These are phyloP conservation scores for Telenomus remus DNA, from an alignment of 1,140 invertebrate species.

Conservation along the genomic window DNA sequence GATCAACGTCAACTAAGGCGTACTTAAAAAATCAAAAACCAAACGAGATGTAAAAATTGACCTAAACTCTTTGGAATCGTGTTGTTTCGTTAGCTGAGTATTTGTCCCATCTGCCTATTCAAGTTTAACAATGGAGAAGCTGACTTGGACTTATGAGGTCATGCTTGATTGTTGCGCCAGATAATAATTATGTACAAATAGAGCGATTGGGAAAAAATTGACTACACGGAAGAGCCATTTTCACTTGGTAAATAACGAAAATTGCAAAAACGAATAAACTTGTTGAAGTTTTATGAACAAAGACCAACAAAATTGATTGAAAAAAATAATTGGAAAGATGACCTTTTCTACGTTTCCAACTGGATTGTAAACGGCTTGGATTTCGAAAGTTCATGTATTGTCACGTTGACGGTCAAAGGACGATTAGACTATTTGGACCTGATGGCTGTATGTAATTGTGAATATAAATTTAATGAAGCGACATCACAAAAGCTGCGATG, in stretches of 20 bases:
- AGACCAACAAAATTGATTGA: no score
- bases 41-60: slow-evolving; percentile 37
- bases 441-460: not conserved
- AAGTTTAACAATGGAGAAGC: slow-evolving; percentile 27
- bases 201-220: not conserved
- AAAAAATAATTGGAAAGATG: no score
- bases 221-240: no score
- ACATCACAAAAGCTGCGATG: slow-evolving; percentile 5
- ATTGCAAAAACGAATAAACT: no score
- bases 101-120: slow-evolving; percentile 27
- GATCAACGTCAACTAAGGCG: slow-evolving; percentile 11
- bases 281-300: no score
- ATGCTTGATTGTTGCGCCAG: slow-evolving; percentile 16
- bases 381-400: no score
- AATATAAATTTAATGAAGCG: slow-evolving; percentile 5
- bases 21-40: slow-evolving; percentile 20
- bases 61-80: slow-evolving; percentile 13
- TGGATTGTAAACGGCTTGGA: no score
- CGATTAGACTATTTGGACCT: no score
- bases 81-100: slow-evolving; percentile 13
- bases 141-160: slow-evolving; percentile 22
- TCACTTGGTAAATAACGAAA: no score
- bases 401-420: no score
- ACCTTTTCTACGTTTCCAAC: no score
- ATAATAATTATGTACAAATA: slow-evolving; percentile 7